These are phyloP conservation scores for Pholis gunnellus DNA, from an alignment of 2,113 vertebrate genomes.

Conservation along the genomic window DNA sequence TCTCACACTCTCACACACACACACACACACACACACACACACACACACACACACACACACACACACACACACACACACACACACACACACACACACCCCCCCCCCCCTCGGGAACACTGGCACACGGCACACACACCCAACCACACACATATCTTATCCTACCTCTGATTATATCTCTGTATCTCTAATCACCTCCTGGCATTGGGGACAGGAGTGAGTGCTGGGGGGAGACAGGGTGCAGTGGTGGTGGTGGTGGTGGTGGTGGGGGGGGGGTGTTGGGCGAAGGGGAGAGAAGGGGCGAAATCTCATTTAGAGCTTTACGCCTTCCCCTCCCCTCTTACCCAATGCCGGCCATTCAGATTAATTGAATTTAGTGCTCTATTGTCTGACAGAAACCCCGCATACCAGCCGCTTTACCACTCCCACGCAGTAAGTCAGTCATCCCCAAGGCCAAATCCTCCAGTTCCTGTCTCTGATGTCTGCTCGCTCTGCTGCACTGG, in stretches of 20 bases:
- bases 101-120: slow-evolving; percentile 53
- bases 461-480: slow-evolving; percentile 19
- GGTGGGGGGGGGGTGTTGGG: slow-evolving; percentile 35
- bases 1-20: slow-evolving; percentile 27
- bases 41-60: slow-evolving; percentile 23
- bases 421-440: slow-evolving; percentile 54
- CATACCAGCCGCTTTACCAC: slow-evolving; percentile 56
- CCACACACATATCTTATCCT: slow-evolving; percentile 29
- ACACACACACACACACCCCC: slow-evolving; percentile 2
- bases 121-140: slow-evolving; percentile 9
- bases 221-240: slow-evolving; percentile 65
- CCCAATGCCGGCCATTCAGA: slow-evolving; percentile 86
- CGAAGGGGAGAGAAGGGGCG: slow-evolving; percentile 85
- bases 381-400: slow-evolving; percentile 91
- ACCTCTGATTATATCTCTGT: slow-evolving; percentile 74
- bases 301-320: slow-evolving; percentile 98
- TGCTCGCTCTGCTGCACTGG: slow-evolving; percentile 3
- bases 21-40: slow-evolving; percentile 15
- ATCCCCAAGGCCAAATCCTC: slow-evolving; percentile 59
- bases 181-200: slow-evolving; percentile 83
- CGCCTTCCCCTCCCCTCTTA: slow-evolving; percentile 89
- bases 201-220: slow-evolving; percentile 80
- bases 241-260: slow-evolving; percentile 56
- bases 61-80: slow-evolving; percentile 28
- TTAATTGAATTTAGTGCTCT: slow-evolving; percentile 94